Evolutionary conservation across 2,113 vertebrate species (phyloP).

Genomic region (Equus przewalskii): DNA sequence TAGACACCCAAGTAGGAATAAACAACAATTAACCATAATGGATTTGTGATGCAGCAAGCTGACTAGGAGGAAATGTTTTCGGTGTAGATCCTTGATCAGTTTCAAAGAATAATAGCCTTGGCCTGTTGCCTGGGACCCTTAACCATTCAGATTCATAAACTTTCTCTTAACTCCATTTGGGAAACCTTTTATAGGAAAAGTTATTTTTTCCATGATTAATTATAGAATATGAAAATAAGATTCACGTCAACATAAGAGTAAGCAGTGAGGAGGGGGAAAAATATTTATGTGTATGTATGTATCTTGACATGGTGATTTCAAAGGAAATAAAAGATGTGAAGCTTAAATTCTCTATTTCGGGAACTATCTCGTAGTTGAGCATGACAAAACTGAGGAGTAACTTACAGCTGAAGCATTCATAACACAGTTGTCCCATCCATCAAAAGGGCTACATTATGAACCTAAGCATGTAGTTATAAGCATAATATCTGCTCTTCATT

Average conservation of each 20-base stretch:
- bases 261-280: neutral
- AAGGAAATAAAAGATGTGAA: slow-evolving; percentile 35
- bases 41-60: neutral
- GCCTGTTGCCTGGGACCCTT: neutral
- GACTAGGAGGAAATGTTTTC: neutral
- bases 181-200: slow-evolving; percentile 52
- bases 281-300: neutral
- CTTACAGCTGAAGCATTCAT: slow-evolving; percentile 58
- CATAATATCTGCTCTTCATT: neutral
- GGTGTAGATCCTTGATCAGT: neutral
- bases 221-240: slow-evolving; percentile 49
- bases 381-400: slow-evolving; percentile 5
- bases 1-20: neutral
- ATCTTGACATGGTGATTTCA: neutral
- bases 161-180: slow-evolving; percentile 27
- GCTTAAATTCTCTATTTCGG: neutral
- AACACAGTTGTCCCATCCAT: neutral
- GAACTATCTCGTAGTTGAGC: neutral
- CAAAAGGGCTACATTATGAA: neutral
- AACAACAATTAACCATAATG: neutral
- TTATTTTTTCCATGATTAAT: slow-evolving; percentile 44
- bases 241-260: slow-evolving; percentile 13
- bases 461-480: neutral
- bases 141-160: slow-evolving; percentile 52
- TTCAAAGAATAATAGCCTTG: neutral